Conservation (phyloP, 2,113 vertebrate species). For the Aphelocoma coerulescens region DNA sequence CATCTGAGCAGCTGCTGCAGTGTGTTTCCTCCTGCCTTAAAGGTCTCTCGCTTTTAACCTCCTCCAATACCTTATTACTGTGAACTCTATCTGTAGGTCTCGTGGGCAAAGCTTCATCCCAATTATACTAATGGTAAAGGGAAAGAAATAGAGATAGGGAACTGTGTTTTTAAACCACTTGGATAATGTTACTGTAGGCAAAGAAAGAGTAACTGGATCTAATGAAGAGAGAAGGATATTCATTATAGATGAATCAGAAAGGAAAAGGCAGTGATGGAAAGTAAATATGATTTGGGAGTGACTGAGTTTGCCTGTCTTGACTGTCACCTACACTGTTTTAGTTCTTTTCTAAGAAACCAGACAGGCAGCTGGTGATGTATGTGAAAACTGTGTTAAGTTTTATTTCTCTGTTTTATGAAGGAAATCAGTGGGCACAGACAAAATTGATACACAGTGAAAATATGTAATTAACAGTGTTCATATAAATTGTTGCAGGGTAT, state of each 20-base stretch:
- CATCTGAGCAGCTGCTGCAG: background rate
- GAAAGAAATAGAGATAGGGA: background rate
- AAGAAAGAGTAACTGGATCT: constrained; percentile 22
- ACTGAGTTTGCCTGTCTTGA: background rate
- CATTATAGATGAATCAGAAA: constrained; percentile 37
- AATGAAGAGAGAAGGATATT: background rate
- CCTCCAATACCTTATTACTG: background rate
- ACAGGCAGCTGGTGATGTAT: background rate
- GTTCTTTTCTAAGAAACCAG: background rate
- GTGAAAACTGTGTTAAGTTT: background rate
- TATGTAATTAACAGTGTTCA: constrained; percentile 5
- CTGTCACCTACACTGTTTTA: constrained; percentile 8
- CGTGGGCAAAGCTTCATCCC: background rate
- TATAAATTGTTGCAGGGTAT: background rate
- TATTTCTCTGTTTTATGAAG: background rate
- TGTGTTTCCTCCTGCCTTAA: background rate
- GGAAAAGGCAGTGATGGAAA: background rate
- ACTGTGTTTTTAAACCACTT: background rate
- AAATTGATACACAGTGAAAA: background rate
- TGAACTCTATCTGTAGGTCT: background rate
- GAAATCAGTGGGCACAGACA: background rate
- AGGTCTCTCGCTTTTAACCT: background rate
- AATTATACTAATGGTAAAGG: constrained; percentile 7
- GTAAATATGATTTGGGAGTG: background rate
- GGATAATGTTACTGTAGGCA: constrained; percentile 7